A percentile compares a stretch with the other conserved stretches of the same genome.
Evolutionary conservation across 2,888 invertebrate genomes (phyloP).

Genomic region (Tetrapedia diversipes): DNA sequence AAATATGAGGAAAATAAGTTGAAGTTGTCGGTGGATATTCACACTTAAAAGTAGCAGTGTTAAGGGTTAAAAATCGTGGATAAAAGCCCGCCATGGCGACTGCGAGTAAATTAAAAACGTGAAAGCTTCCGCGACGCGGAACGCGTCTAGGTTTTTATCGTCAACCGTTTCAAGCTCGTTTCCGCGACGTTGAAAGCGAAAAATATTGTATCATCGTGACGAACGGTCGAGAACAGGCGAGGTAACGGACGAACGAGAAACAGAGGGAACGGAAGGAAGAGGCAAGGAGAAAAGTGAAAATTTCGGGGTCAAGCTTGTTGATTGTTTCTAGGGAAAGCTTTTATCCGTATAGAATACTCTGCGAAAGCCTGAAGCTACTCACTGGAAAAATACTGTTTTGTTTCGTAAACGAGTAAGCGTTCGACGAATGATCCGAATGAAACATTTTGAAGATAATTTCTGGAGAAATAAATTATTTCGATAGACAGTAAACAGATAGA

Average conservation of each 20-base stretch:
- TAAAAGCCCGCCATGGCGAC: not conserved
- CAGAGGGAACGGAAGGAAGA: no score
- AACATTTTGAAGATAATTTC: no score
- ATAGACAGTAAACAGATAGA: no score
- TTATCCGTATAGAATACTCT: constrained; percentile 39
- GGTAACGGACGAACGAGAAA: no score
- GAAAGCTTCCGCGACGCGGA: not conserved
- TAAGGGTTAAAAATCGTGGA: not conserved
- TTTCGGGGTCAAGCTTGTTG: constrained; percentile 14
- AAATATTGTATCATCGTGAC: not conserved
- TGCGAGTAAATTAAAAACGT: constrained; percentile 11
- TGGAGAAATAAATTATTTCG: no score
- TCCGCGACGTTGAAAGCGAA: not conserved
- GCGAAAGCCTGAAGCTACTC: no score
- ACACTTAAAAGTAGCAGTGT: not conserved
- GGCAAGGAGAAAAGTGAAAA: not conserved
- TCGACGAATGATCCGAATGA: no score
- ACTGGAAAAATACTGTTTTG: no score
- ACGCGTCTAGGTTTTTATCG: not conserved
- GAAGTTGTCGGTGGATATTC: no score
- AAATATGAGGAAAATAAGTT: no score
- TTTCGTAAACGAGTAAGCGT: no score
- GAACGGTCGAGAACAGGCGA: not conserved
- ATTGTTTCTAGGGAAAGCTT: constrained; percentile 26
- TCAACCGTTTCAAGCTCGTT: not conserved